A percentile compares a stretch with the other conserved stretches of the same genome.
phyloP scores from a whole-genome alignment of 2,113 vertebrate species.

The Eublepharis macularius region DNA sequence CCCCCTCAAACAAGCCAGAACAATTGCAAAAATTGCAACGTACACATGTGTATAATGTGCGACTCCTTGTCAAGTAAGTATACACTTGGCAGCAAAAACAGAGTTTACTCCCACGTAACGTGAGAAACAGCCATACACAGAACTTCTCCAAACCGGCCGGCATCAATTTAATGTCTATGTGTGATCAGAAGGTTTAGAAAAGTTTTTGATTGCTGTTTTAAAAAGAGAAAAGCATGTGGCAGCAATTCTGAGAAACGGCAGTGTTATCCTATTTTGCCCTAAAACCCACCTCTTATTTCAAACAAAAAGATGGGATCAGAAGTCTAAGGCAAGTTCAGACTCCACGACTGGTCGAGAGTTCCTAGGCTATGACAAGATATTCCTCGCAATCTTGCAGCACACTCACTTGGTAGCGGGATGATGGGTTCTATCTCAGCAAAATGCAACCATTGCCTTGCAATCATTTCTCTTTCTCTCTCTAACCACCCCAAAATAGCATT shows the following conservation, averaged over 20 bases:
- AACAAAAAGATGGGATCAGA: fast-evolving
- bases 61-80: too few relatives aligned
- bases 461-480: background rate
- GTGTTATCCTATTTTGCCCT: background rate
- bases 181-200: background rate
- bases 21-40: too few relatives aligned
- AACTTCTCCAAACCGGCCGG: background rate
- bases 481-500: background rate
- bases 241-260: background rate
- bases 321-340: background rate
- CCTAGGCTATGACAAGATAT: background rate
- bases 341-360: background rate
- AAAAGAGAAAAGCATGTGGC: background rate
- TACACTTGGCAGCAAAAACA: too few relatives aligned
- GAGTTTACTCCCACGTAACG: background rate
- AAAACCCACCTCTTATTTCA: background rate
- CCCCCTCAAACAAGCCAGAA: too few relatives aligned
- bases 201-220: fast-evolving
- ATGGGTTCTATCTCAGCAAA: background rate
- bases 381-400: background rate
- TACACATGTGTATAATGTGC: too few relatives aligned
- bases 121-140: background rate
- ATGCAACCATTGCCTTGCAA: background rate
- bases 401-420: background rate
- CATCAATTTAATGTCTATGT: background rate